Evolutionary conservation across 2,888 invertebrate genomes (phyloP).

Genomic region (Cephus pygmeus): DNA sequence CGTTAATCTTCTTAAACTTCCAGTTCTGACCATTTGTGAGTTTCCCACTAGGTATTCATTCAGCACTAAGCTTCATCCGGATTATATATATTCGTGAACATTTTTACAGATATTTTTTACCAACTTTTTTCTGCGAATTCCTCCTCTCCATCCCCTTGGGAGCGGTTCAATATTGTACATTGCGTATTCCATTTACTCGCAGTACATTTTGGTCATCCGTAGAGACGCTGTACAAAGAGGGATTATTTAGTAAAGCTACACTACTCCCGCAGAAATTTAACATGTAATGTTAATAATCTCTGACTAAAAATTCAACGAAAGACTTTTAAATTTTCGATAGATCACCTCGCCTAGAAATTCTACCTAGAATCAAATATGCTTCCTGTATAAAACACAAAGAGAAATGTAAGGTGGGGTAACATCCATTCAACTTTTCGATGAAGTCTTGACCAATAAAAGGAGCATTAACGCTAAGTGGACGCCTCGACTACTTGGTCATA

Average conservation of each 20-base stretch:
- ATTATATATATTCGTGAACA: constrained; percentile 53
- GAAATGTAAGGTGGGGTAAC: neutral
- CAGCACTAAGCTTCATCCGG: constrained; percentile 61
- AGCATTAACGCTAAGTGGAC: constrained; percentile 60
- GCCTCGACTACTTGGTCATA: constrained; percentile 54
- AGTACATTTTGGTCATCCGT: neutral
- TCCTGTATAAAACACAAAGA: neutral
- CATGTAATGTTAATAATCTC: neutral
- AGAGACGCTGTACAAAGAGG: neutral
- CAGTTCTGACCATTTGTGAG: constrained; percentile 4
- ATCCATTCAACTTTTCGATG: constrained; percentile 45
- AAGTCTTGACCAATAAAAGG: constrained; percentile 61
- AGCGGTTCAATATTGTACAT: constrained; percentile 45
- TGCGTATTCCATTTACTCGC: neutral
- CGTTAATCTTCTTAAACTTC: constrained; percentile 13
- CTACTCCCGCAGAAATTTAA: neutral
- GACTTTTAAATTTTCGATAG: constrained; percentile 2
- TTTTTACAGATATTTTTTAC: constrained; percentile 54
- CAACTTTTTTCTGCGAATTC: constrained; percentile 11
- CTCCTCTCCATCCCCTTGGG: constrained; percentile 33
- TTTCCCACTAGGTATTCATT: constrained; percentile 39
- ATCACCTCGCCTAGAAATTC: neutral
- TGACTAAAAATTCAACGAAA: constrained; percentile 29
- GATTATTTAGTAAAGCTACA: neutral
- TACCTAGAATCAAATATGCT: neutral